These are phyloP conservation scores for Metaphire vulgaris DNA, from an alignment of 1,140 invertebrate species.

Conservation along the genomic window DNA sequence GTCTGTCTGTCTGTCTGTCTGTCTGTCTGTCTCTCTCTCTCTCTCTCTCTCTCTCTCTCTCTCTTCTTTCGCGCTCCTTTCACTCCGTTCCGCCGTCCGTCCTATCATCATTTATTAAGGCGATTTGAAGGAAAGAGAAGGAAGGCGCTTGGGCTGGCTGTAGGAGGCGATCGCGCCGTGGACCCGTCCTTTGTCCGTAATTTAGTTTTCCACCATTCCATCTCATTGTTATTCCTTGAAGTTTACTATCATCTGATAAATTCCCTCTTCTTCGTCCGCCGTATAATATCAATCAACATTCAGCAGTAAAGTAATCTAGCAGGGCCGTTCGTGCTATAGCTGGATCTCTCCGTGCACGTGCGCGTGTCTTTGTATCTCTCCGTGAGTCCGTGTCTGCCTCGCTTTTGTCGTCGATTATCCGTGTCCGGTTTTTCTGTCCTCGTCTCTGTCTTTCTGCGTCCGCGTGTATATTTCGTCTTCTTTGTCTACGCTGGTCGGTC, in stretches of 20 bases:
- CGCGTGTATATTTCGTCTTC: too few relatives aligned
- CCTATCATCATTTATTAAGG: neutral
- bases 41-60: slow-evolving; percentile 1
- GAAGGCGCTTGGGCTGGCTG: neutral
- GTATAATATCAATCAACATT: too few relatives aligned
- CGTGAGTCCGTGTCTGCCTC: neutral
- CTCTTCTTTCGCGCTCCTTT: neutral
- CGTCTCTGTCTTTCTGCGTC: neutral
- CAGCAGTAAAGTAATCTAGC: too few relatives aligned
- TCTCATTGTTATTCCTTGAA: neutral
- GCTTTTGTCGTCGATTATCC: neutral
- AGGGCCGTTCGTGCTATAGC: neutral
- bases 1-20: neutral
- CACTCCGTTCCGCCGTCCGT: neutral
- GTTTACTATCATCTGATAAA: neutral
- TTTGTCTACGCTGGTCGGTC: too few relatives aligned
- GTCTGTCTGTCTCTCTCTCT: neutral
- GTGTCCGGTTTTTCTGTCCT: neutral
- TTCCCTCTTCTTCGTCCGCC: neutral
- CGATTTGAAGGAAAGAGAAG: too few relatives aligned
- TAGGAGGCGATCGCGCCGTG: neutral
- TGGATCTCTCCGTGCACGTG: neutral
- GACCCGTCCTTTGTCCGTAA: neutral
- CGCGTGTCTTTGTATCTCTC: neutral
- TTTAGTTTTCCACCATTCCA: neutral